Percentiles rank a stretch among this genome's conserved stretches.
These are phyloP conservation scores for Rhombomys opimus DNA, from an alignment of 2,113 vertebrate species.

Conservation along the genomic window DNA sequence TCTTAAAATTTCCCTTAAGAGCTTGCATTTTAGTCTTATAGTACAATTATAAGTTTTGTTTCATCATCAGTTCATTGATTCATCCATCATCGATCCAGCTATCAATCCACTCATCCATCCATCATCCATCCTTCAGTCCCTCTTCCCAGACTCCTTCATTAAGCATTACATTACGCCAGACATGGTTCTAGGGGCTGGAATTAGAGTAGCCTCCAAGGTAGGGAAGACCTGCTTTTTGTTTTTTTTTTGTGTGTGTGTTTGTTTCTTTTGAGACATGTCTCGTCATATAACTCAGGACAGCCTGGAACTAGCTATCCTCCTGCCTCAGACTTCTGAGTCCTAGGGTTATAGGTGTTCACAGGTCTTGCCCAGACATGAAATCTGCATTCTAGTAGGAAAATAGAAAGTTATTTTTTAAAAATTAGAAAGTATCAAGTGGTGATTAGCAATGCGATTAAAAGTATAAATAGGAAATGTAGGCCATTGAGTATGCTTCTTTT, in stretches of 20 bases:
- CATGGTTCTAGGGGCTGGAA: neutral
- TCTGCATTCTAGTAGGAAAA: neutral
- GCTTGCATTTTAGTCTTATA: constrained; percentile 26
- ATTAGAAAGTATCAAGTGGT: constrained; percentile 32
- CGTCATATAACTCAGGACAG: neutral
- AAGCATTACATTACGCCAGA: neutral
- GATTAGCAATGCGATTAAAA: constrained; percentile 7
- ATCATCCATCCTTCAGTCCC: neutral
- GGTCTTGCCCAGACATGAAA: neutral
- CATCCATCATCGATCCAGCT: neutral
- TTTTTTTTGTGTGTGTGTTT: neutral
- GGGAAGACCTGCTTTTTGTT: too few species aligned
- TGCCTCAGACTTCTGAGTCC: neutral
- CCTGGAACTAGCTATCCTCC: neutral
- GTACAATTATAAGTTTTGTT: constrained; percentile 16
- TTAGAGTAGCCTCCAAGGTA: neutral
- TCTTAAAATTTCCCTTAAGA: constrained; percentile 22
- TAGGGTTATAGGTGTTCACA: neutral
- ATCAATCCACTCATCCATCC: neutral
- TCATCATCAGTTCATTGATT: neutral
- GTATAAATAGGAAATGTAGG: neutral
- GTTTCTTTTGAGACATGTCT: neutral
- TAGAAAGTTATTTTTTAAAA: constrained; percentile 22
- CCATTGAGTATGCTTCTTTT: neutral
- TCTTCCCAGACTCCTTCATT: constrained; percentile 6